Evolutionary conservation across 2,888 invertebrate species (phyloP).

Genomic region (Rhamphomyia laevipes): DNA sequence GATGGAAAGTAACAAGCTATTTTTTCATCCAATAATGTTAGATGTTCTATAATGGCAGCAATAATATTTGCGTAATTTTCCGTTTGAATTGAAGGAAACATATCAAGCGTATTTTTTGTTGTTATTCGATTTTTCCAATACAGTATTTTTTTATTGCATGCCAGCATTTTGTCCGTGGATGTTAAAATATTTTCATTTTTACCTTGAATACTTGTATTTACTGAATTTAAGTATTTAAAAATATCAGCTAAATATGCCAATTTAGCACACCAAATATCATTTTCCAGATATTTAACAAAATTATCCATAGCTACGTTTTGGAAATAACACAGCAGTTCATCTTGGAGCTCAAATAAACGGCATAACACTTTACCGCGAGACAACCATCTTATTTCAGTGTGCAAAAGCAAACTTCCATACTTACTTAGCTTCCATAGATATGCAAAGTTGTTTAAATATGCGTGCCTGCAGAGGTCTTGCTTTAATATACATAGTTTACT

Average conservation of each 20-base stretch:
- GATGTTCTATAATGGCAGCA: not conserved
- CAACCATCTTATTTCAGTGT: not conserved
- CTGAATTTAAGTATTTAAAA: conserved; percentile 3
- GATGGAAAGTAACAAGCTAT: not conserved
- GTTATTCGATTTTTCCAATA: not conserved
- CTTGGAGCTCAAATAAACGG: not conserved
- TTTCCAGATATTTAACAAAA: not conserved
- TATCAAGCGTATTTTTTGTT: not conserved
- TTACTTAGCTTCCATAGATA: not conserved
- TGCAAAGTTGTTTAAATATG: not conserved
- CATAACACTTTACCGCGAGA: not conserved
- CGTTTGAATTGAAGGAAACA: not conserved
- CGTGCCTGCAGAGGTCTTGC: not conserved
- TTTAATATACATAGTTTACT: not conserved
- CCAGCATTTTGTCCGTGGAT: not conserved
- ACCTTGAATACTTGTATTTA: conserved; percentile 3
- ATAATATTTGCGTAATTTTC: not conserved
- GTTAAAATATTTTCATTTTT: conserved; percentile 1
- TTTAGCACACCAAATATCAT: not conserved
- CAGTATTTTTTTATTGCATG: not conserved
- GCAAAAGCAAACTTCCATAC: not conserved
- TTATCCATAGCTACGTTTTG: too few species aligned
- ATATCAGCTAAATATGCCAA: conserved; percentile 1
- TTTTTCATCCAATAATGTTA: not conserved
- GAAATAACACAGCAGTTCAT: not conserved